Evolutionary conservation across 2,797 vertebrate genomes (phyloP), one percentile per base, ranked within the genome.

Genomic region (Kryptopterus vitreolus): DNA sequence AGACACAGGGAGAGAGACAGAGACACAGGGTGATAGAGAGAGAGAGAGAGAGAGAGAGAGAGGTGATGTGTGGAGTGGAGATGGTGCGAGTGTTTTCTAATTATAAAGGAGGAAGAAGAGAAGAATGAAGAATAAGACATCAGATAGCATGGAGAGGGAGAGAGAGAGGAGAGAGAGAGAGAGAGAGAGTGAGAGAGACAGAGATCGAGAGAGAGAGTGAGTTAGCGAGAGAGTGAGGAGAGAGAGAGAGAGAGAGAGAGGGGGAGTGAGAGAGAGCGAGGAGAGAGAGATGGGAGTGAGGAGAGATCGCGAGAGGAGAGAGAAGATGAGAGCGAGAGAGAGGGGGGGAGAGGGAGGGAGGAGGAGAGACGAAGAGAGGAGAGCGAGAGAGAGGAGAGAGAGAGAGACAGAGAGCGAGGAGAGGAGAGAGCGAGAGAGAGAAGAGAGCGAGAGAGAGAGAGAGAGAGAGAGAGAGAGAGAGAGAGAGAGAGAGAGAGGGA

Each of bases 11-110:
- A 18, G 29, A 18, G 59, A 31, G 59, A 61, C n/a, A n/a, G n/a
- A n/a, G n/a, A n/a, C n/a, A n/a, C n/a, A n/a, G n/a, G 38, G 57
- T 81, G 26, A 63, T 22, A n/a, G 61, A 62, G 61, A 62, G 26
- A 53, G 79, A 81, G 65, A 69, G 70, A 61, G 46, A 61, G 61
- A n/a, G 75, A 26, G 74, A 50, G 38, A 61, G 50, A 58, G 58
- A 53, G 38, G 57, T 81, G 26, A 63, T 22, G 46, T 31, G 48
- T 31, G 18, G 48, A 53, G 26, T 26, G 18, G 43, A 1, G 13
- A 48, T 48, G 65, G 12, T 70, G 46, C 46, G 16, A 31, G 46
- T 52, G 24, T 50, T 70, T 18, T 26, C 48, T 71, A 71, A 31
- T 31, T 33, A 53, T 12, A 33, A 52, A 70, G 15, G 69, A 35